Evolutionary conservation across 2,888 invertebrate genomes (phyloP), one percentile per base, ranked within the genome.

Genomic region (Apomyelois bistriatella): DNA sequence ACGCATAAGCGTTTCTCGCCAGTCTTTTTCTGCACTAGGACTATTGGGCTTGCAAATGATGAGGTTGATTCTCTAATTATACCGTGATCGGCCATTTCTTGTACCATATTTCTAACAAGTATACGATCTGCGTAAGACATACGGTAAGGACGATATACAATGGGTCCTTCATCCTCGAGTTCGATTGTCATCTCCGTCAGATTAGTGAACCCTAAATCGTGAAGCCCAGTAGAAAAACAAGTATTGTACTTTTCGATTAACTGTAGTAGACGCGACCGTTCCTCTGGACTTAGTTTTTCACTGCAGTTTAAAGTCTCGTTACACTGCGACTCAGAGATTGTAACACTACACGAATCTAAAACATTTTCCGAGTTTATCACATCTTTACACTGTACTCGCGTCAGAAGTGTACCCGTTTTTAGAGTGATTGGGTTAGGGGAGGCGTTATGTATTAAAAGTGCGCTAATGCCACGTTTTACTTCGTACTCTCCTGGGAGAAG

Each of bases 71-170:
- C 52, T 10, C 53, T 46, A 17, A 41, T 28, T 16, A 55, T 55
- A 7, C 32, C 49, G 12, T 9, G 6, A n/a, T 53, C 50, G 3
- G 53, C 8, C 50, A 55, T 50, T 47, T 53, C 55, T 13, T 46
- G 38, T 7, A 64, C 46, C 60, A 63, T 63, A 0, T 54, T 47
- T 1, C 61, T 50, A 5, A 62, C 63, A 7, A 57, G 17, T 12
- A 53, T 54, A 1, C 60, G 41, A 58, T 61, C 40, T 48, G 35
- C 8, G 64, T 28, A 0, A 22, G 22, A 22, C 22, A 22, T 22
- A 5, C 66, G 37, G 22, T 66, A 65, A 0, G 68, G 66, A 0
- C 64, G 17, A 49, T 66, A 68, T 0, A 65, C 57, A 1, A 66
- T 48, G 0, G 62, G 60, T 1, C 48, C 48, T 5, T 53, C 16